These are phyloP conservation scores for Lithophane ornitopus DNA, from an alignment of 2,888 invertebrate genomes.

Conservation along the genomic window DNA sequence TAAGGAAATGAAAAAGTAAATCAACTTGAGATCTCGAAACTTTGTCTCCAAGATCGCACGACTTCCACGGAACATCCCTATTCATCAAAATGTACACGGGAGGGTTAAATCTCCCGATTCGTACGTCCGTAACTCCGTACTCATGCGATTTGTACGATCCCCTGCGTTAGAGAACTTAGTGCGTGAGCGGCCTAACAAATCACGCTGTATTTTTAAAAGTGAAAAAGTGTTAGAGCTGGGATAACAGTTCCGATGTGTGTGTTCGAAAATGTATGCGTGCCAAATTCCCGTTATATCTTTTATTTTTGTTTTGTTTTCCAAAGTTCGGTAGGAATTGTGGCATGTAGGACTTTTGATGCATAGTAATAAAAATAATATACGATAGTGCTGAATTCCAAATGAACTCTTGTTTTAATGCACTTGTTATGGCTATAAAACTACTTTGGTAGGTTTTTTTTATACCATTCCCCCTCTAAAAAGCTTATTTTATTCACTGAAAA, in stretches of 20 bases:
- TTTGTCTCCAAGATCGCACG: conserved; percentile 60
- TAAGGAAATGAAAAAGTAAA: conserved; percentile 67
- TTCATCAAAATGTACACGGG: conserved; percentile 73
- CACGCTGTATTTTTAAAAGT: conserved; percentile 56
- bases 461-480: no score
- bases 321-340: conserved; percentile 12
- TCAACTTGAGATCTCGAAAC: conserved; percentile 67
- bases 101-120: conserved; percentile 64
- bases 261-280: conserved; percentile 39
- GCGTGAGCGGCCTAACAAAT: conserved; percentile 61
- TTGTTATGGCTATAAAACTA: not conserved
- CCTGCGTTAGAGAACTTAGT: conserved; percentile 40
- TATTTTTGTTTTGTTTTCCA: conserved; percentile 25
- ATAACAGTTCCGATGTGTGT: conserved; percentile 37
- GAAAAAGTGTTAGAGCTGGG: conserved; percentile 50
- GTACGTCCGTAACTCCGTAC: conserved; percentile 47
- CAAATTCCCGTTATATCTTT: not conserved
- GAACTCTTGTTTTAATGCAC: not conserved
- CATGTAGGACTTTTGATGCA: conserved; percentile 4
- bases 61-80: conserved; percentile 63
- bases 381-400: not conserved
- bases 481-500: no score
- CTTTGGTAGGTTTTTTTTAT: not conserved
- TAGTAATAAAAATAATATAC: conserved; percentile 34
- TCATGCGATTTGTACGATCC: conserved; percentile 41